phyloP scores from a whole-genome alignment of 2,113 vertebrate species.

The Hiodon alosoides region DNA sequence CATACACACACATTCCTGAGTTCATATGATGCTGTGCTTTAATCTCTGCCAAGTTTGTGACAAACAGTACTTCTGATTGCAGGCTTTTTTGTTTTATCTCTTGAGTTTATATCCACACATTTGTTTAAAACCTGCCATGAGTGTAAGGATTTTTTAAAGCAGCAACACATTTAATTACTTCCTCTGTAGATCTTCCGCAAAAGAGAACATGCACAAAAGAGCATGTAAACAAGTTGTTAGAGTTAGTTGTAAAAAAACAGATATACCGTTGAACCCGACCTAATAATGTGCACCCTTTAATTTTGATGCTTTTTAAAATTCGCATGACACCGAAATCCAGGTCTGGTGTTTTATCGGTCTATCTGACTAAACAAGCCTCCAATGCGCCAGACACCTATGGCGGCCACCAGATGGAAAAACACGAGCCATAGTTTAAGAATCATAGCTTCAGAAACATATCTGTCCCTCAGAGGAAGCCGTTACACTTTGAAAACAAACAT shows the following conservation, averaged over 20 bases:
- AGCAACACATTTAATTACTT: background rate
- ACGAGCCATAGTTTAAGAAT: constrained; percentile 26
- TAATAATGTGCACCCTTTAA: too few relatives aligned
- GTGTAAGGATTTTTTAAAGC: background rate
- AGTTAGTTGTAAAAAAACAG: too few relatives aligned
- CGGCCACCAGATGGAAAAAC: constrained; percentile 38
- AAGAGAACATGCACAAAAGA: background rate
- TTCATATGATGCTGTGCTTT: background rate
- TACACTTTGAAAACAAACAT: constrained; percentile 37
- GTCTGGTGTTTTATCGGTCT: too few relatives aligned
- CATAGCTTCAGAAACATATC: constrained; percentile 22
- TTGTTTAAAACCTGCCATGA: background rate
- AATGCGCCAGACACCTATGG: background rate
- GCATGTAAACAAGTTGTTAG: background rate
- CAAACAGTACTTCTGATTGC: constrained; percentile 7
- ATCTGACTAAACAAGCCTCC: background rate
- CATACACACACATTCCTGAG: background rate
- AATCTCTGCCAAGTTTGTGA: constrained; percentile 1
- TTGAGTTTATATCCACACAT: background rate
- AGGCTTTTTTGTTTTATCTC: background rate
- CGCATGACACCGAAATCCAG: too few relatives aligned
- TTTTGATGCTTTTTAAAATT: too few relatives aligned
- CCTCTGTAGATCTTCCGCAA: background rate
- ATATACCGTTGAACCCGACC: too few relatives aligned
- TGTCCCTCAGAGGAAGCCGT: constrained; percentile 25